Percentiles rank a stretch among this genome's conserved stretches.
phyloP scores from a whole-genome alignment of 2,113 vertebrate genomes.

The Lasiurus borealis region DNA sequence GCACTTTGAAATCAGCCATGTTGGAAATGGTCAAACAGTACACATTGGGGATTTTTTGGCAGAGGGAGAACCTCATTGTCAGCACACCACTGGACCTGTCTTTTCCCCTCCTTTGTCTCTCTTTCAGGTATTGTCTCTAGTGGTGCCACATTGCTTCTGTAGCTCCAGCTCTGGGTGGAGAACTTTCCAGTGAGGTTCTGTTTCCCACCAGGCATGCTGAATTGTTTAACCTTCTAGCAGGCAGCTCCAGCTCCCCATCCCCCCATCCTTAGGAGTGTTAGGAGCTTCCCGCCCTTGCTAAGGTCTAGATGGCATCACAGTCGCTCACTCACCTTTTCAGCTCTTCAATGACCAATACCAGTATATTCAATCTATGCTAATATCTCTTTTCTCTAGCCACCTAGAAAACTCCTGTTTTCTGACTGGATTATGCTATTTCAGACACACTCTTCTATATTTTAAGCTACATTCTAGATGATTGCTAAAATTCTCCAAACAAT shows the following conservation, averaged over 20 bases:
- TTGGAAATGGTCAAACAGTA: neutral
- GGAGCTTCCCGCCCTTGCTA: neutral
- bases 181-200: neutral
- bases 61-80: neutral
- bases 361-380: neutral
- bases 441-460: neutral
- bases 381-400: neutral
- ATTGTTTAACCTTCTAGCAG: neutral
- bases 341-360: neutral
- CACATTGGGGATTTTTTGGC: neutral
- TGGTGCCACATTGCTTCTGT: neutral
- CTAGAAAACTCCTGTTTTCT: neutral
- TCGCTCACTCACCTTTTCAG: neutral
- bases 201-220: neutral
- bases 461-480: neutral
- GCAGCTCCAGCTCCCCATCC: neutral
- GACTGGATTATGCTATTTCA: neutral
- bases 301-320: neutral
- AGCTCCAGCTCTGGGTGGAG: neutral
- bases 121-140: neutral
- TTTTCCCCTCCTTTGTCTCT: neutral
- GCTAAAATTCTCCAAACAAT: neutral
- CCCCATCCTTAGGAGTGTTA: neutral
- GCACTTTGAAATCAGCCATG: neutral
- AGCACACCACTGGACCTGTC: neutral